These are phyloP conservation scores for Drosophila lini DNA, from an alignment of 1,140 invertebrate species.

Conservation along the genomic window DNA sequence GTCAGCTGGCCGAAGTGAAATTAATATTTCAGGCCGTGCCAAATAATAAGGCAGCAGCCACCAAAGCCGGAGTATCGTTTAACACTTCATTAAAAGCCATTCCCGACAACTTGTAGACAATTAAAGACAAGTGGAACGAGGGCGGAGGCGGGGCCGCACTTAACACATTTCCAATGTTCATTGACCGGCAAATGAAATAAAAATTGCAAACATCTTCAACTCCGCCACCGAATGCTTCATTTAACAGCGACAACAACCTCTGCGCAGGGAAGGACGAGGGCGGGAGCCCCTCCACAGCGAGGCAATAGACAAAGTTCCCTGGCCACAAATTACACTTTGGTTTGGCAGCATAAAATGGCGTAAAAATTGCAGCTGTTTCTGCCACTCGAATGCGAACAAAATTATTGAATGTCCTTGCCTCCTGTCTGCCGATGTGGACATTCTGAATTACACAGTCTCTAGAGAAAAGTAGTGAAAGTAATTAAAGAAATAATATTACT, in stretches of 20 bases:
- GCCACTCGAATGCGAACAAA: constrained; percentile 61
- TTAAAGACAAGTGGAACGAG: constrained; percentile 58
- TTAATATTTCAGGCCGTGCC: constrained; percentile 47
- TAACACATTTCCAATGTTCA: constrained; percentile 80
- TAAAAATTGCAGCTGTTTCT: constrained; percentile 79
- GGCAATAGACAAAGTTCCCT: constrained; percentile 78
- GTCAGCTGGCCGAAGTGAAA: constrained; percentile 44
- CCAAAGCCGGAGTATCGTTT: constrained; percentile 44
- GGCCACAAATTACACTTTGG: constrained; percentile 78
- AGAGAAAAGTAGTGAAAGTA: not conserved
- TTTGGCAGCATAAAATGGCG: constrained; percentile 77
- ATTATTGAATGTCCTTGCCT: constrained; percentile 69
- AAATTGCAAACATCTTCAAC: constrained; percentile 79
- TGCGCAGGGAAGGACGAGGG: constrained; percentile 8
- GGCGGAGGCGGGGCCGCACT: constrained; percentile 38
- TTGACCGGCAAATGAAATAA: constrained; percentile 81
- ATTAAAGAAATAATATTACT: not conserved
- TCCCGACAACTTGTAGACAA: constrained; percentile 73
- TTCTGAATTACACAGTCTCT: not conserved
- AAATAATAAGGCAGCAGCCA: constrained; percentile 25
- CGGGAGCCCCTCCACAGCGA: constrained; percentile 20
- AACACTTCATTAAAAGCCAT: constrained; percentile 79
- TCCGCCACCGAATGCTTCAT: constrained; percentile 73
- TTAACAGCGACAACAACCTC: constrained; percentile 62
- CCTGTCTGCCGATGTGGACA: constrained; percentile 7